These are phyloP conservation scores for Whitmania pigra DNA, from an alignment of 1,140 invertebrate genomes.

Conservation along the genomic window DNA sequence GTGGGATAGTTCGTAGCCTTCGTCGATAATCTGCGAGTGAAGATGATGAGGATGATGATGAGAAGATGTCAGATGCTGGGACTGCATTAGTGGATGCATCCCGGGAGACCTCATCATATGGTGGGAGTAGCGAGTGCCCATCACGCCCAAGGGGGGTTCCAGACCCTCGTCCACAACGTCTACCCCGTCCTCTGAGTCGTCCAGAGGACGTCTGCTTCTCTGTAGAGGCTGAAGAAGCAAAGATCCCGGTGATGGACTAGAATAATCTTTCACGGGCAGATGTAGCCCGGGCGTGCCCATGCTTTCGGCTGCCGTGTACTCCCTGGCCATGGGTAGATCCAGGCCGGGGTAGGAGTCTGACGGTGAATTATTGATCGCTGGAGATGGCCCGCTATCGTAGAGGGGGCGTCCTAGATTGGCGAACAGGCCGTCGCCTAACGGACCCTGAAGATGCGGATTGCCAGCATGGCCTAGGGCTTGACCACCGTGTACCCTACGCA, in stretches of 20 bases:
- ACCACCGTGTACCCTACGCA: not conserved
- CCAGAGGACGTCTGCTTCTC: not conserved
- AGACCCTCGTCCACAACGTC: not conserved
- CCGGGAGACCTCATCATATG: not conserved
- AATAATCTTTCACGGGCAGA: slow-evolving; percentile 4
- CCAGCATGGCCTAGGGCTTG: not conserved
- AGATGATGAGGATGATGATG: slow-evolving; percentile 6
- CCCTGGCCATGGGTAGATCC: not conserved
- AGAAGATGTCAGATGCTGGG: slow-evolving; percentile 1
- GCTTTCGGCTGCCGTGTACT: not conserved
- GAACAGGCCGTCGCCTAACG: not conserved
- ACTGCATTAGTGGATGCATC: not conserved
- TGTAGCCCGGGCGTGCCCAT: not conserved
- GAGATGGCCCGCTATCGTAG: not conserved
- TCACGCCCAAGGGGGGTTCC: not conserved
- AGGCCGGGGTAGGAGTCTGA: not conserved
- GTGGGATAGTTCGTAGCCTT: not conserved
- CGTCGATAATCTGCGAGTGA: not conserved
- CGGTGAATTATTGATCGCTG: not conserved
- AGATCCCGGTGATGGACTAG: not conserved
- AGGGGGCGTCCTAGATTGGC: not conserved
- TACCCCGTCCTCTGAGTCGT: not conserved
- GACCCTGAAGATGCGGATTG: not conserved
- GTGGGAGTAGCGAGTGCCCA: not conserved
- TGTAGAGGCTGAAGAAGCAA: not conserved